These are phyloP conservation scores for Pedionomus torquatus DNA, from an alignment of 2,113 vertebrate species.

Conservation along the genomic window DNA sequence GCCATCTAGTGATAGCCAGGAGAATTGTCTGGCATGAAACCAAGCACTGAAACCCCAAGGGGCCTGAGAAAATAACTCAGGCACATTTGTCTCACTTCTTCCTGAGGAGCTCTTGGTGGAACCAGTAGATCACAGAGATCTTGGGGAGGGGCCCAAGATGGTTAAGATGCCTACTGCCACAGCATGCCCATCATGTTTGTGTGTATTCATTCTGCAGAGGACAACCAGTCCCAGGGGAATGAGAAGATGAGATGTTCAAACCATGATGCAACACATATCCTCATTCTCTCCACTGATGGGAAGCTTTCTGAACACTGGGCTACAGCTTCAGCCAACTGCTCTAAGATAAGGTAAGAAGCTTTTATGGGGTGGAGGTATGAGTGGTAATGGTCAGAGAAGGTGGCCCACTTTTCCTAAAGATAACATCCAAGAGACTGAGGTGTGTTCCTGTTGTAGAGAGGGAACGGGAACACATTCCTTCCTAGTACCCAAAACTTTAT, in stretches of 20 bases:
- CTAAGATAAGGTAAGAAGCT: background rate
- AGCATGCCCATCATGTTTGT: rapidly evolving
- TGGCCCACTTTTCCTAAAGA: background rate
- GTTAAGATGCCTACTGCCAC: background rate
- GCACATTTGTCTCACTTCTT: background rate
- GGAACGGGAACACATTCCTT: background rate
- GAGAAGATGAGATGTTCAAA: background rate
- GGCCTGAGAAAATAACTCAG: background rate
- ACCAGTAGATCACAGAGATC: background rate
- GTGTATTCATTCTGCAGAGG: background rate
- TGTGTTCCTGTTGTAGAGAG: background rate
- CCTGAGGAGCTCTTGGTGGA: background rate
- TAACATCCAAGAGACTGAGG: background rate
- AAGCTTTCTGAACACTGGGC: background rate
- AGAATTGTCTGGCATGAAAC: background rate
- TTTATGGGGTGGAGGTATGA: background rate
- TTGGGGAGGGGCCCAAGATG: background rate
- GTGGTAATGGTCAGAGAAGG: background rate
- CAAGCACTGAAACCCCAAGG: background rate
- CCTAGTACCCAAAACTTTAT: background rate
- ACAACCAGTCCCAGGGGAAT: rapidly evolving
- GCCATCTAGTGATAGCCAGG: background rate
- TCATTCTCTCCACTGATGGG: background rate
- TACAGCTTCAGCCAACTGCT: background rate
- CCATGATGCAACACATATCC: background rate